These are phyloP conservation scores for Amphimallon solstitiale DNA, from an alignment of 2,888 invertebrate species.

Conservation along the genomic window DNA sequence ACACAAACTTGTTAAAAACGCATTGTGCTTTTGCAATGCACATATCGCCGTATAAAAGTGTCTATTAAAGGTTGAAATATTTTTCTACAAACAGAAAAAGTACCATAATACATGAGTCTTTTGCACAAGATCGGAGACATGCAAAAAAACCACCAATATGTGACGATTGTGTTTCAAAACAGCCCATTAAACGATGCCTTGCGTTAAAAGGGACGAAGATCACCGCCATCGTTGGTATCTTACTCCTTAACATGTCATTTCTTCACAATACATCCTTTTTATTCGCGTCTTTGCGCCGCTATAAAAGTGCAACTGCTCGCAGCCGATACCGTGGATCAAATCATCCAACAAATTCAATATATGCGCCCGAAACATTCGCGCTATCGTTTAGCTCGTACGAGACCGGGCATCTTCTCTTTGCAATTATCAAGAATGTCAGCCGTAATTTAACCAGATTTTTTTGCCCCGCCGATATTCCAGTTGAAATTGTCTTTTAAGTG, in stretches of 20 bases:
- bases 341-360: slow-evolving; percentile 34
- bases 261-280: slow-evolving; percentile 7
- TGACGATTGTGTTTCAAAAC: slow-evolving; percentile 20
- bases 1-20: too few relatives aligned
- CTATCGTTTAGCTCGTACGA: slow-evolving; percentile 20
- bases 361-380: slow-evolving; percentile 24
- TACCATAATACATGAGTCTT: neutral
- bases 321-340: slow-evolving; percentile 21
- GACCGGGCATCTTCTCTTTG: slow-evolving; percentile 4
- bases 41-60: too few relatives aligned
- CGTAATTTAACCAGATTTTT: slow-evolving; percentile 27
- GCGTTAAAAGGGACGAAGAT: neutral
- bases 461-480: neutral
- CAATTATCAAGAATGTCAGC: slow-evolving; percentile 28
- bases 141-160: slow-evolving; percentile 1
- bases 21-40: too few relatives aligned
- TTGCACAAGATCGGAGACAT: slow-evolving; percentile 2
- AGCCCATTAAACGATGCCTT: slow-evolving; percentile 3
- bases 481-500: slow-evolving; percentile 27
- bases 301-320: neutral
- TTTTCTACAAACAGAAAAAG: too few relatives aligned
- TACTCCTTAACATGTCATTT: neutral
- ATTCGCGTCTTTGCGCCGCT: neutral
- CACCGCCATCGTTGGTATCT: neutral
- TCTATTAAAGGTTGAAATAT: too few relatives aligned